Conservation (phyloP, 1,140 invertebrate genomes). For the Apis cerana region DNA sequence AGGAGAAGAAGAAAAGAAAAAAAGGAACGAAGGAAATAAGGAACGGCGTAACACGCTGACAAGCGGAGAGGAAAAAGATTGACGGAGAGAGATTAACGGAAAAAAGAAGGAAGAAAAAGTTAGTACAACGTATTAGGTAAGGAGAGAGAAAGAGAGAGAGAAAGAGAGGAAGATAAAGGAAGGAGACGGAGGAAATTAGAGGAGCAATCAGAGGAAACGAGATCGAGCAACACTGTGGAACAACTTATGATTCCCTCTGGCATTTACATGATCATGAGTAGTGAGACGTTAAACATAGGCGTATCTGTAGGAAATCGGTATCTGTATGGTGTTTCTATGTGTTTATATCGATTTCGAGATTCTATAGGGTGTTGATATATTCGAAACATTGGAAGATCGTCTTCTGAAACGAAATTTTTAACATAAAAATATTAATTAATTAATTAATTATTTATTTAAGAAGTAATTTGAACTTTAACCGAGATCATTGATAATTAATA, state of each 20-base stretch:
- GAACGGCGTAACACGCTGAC: background rate
- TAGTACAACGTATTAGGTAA: background rate
- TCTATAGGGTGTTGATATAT: no score
- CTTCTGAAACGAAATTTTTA: no score
- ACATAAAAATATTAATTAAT: no score
- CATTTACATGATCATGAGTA: slow-evolving; percentile 39
- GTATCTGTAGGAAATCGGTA: background rate
- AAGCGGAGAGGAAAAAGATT: background rate
- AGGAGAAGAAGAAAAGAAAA: background rate
- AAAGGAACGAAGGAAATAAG: background rate
- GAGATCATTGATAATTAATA: background rate
- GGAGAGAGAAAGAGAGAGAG: background rate
- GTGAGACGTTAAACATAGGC: slow-evolving; percentile 34
- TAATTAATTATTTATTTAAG: no score
- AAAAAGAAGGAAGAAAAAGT: background rate
- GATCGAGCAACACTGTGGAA: slow-evolving; percentile 42
- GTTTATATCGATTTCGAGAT: no score
- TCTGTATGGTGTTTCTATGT: background rate
- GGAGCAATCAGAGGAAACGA: background rate
- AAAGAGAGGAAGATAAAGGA: no score
- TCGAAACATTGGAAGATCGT: no score
- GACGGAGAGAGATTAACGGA: background rate
- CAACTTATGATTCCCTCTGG: slow-evolving; percentile 25
- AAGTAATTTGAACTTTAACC: no score
- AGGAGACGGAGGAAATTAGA: background rate